phyloP scores from a whole-genome alignment of 2,888 invertebrate genomes.

The Xanthia icteritia region DNA sequence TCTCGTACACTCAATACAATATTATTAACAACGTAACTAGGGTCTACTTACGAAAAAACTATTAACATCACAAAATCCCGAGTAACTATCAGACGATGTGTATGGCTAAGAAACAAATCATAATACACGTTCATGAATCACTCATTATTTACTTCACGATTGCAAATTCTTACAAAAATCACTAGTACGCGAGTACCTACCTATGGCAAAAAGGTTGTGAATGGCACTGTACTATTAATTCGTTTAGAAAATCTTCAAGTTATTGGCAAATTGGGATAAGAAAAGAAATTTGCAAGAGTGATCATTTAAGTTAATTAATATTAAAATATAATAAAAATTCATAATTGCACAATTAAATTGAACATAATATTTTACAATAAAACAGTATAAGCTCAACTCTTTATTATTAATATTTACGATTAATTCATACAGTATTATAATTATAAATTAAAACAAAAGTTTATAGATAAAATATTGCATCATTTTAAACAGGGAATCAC shows the following conservation, averaged over 20 bases:
- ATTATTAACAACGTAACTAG: conserved; percentile 87
- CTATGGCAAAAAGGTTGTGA: conserved; percentile 66
- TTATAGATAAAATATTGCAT: conserved; percentile 77
- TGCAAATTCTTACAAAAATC: conserved; percentile 70
- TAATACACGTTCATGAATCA: conserved; percentile 61
- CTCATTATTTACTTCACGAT: conserved; percentile 68
- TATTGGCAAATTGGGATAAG: conserved; percentile 72
- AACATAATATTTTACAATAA: conserved; percentile 77
- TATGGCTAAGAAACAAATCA: conserved; percentile 78
- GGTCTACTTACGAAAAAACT: conserved; percentile 83
- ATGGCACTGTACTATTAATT: conserved; percentile 74
- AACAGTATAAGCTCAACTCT: conserved; percentile 82
- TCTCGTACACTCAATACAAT: conserved; percentile 83
- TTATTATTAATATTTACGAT: conserved; percentile 68
- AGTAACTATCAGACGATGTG: conserved; percentile 69
- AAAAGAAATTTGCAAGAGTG: conserved; percentile 73
- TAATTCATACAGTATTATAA: conserved; percentile 65
- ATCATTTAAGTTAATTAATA: conserved; percentile 63
- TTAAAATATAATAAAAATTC: conserved; percentile 69
- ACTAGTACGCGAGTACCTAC: conserved; percentile 59
- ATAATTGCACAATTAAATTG: conserved; percentile 79
- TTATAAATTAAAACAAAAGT: conserved; percentile 68
- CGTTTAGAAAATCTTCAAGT: conserved; percentile 59
- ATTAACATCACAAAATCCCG: conserved; percentile 85
- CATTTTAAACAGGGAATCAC: conserved; percentile 68